Conservation (phyloP, 2,888 invertebrate species). For the Unio pictorum region DNA sequence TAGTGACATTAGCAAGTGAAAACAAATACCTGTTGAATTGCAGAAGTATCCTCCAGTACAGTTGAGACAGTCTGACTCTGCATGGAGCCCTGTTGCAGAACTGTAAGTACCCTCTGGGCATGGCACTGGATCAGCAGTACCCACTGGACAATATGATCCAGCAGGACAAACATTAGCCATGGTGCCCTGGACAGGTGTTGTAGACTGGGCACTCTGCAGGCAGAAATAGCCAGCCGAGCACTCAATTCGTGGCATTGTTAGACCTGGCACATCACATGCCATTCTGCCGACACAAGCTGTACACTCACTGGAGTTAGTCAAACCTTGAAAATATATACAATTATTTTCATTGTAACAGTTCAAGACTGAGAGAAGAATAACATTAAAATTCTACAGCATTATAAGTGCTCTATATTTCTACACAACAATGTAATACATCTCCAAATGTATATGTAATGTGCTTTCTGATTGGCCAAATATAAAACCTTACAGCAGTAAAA, state of each 20-base stretch:
- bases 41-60: slow-evolving; percentile 68
- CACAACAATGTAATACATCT: too few relatives aligned
- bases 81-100: slow-evolving; percentile 45
- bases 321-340: slow-evolving; percentile 35
- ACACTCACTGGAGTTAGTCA: slow-evolving; percentile 55
- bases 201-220: slow-evolving; percentile 52
- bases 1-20: background rate
- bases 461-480: too few relatives aligned
- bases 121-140: slow-evolving; percentile 59
- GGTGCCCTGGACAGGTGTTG: slow-evolving; percentile 58
- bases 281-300: slow-evolving; percentile 64
- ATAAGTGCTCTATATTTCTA: too few relatives aligned
- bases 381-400: too few relatives aligned
- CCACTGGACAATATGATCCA: slow-evolving; percentile 64
- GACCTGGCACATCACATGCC: slow-evolving; percentile 66
- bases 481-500: too few relatives aligned
- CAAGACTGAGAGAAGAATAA: background rate
- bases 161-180: slow-evolving; percentile 64
- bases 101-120: slow-evolving; percentile 66
- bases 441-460: too few relatives aligned
- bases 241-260: slow-evolving; percentile 56
- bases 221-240: slow-evolving; percentile 68
- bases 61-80: slow-evolving; percentile 59
- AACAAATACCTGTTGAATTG: slow-evolving; percentile 58
- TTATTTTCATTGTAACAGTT: background rate